Evolutionary conservation across 1,140 invertebrate species (phyloP).

Genomic region (Aphaenogaster rudis): DNA sequence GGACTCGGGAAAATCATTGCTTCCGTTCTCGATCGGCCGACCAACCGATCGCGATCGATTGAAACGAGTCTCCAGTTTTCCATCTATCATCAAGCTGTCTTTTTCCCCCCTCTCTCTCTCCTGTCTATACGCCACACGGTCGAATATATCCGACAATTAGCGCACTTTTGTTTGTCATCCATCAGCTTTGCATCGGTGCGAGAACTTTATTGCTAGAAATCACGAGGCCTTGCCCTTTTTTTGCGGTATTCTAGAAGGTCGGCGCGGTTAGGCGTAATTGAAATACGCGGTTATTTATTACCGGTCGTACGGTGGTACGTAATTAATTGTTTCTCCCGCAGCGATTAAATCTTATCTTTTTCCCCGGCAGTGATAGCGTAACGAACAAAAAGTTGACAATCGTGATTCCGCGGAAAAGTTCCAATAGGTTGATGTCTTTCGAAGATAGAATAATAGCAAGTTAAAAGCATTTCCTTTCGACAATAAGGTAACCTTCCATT

Average conservation of each 20-base stretch:
- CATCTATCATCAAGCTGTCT: background rate
- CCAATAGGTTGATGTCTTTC: background rate
- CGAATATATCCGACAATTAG: slow-evolving; percentile 51
- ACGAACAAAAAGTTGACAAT: slow-evolving; percentile 31
- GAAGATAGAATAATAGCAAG: background rate
- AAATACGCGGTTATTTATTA: slow-evolving; percentile 62
- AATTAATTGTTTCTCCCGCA: slow-evolving; percentile 55
- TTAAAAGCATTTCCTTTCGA: background rate
- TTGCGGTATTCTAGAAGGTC: slow-evolving; percentile 48
- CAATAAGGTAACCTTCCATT: background rate
- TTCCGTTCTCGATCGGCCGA: slow-evolving; percentile 50
- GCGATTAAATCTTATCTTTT: slow-evolving; percentile 52
- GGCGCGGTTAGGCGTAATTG: slow-evolving; percentile 45
- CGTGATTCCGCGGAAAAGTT: slow-evolving; percentile 1
- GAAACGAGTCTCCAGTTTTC: slow-evolving; percentile 18
- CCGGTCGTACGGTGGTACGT: slow-evolving; percentile 39
- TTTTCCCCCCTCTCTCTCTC: background rate
- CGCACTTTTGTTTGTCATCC: slow-evolving; percentile 34
- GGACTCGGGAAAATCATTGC: slow-evolving; percentile 65
- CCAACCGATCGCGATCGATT: slow-evolving; percentile 40
- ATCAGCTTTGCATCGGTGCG: slow-evolving; percentile 53
- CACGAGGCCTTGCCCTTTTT: slow-evolving; percentile 38
- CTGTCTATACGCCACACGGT: background rate
- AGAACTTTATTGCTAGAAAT: slow-evolving; percentile 60
- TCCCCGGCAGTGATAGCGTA: background rate